These are phyloP conservation scores for Centrocercus urophasianus DNA, from an alignment of 2,113 vertebrate species.

Conservation along the genomic window DNA sequence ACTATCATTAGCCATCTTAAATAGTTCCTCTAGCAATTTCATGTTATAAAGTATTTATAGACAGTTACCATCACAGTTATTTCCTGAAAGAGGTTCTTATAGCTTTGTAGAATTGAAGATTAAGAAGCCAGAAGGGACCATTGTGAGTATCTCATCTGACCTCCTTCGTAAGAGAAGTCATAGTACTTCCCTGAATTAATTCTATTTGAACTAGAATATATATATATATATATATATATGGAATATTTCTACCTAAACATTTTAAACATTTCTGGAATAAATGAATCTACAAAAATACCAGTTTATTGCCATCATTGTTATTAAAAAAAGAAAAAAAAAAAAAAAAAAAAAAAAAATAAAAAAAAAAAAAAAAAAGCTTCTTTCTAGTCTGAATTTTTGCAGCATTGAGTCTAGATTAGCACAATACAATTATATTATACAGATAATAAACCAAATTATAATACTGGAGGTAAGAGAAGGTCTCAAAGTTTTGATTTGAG, in stretches of 20 bases:
- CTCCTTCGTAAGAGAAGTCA: neutral
- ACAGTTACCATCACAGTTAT: constrained; percentile 53
- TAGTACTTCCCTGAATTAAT: neutral
- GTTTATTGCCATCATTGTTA: neutral
- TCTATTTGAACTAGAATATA: neutral
- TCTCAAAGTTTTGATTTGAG: neutral
- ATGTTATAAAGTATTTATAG: constrained; percentile 69
- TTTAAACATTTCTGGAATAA: neutral
- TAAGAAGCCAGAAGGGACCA: constrained; percentile 33
- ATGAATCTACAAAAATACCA: neutral
- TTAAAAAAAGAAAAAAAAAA: neutral
- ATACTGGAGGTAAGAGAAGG: neutral
- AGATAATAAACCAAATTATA: neutral
- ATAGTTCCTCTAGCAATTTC: constrained; percentile 66
- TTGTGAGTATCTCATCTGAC: constrained; percentile 23
- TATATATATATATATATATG: neutral
- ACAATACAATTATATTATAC: neutral
- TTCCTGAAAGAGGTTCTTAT: constrained; percentile 52
- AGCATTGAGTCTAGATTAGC: neutral
- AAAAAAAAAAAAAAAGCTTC: neutral
- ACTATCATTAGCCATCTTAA: constrained; percentile 52
- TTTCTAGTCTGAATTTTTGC: neutral
- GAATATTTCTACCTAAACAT: neutral
- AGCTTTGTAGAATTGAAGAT: constrained; percentile 2
- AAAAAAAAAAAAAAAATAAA: neutral